Conservation (phyloP, 2,797 vertebrate species). For the Melanotaenia trifasciata region DNA sequence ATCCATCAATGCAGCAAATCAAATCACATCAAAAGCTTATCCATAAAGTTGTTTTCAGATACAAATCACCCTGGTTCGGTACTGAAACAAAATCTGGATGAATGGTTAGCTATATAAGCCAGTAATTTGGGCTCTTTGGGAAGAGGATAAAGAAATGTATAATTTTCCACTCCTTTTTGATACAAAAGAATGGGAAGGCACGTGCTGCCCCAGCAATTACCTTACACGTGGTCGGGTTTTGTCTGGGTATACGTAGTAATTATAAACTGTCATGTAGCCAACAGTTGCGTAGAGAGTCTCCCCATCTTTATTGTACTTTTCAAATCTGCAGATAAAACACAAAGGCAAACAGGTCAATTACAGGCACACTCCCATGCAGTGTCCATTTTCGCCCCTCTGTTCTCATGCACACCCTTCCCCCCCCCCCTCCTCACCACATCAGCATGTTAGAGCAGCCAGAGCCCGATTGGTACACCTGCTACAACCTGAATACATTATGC, state of each 20-base stretch:
- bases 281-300: constrained; percentile 98
- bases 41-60: constrained; percentile 80
- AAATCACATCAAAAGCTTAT: constrained; percentile 74
- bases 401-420: constrained; percentile 65
- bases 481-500: constrained; percentile 99
- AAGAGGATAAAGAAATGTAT: constrained; percentile 86
- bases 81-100: constrained; percentile 78
- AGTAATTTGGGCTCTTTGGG: constrained; percentile 83
- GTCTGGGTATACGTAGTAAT: constrained; percentile 99
- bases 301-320: constrained; percentile 99
- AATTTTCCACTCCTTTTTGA: constrained; percentile 84
- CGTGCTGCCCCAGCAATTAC: constrained; percentile 97
- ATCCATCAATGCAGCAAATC: constrained; percentile 67
- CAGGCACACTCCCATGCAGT: constrained; percentile 97
- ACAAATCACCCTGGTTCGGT: constrained; percentile 74
- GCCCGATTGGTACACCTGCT: constrained; percentile 99
- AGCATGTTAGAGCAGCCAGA: constrained; percentile 93
- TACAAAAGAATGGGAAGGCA: constrained; percentile 94
- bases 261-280: constrained; percentile 99
- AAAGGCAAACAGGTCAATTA: constrained; percentile 99
- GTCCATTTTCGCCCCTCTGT: constrained; percentile 92
- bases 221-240: constrained; percentile 99
- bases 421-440: constrained; percentile 73
- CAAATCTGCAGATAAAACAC: constrained; percentile 99
- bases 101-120: constrained; percentile 83